Evolutionary conservation across 2,113 vertebrate genomes (phyloP).

Genomic region (Dasyurus viverrinus): DNA sequence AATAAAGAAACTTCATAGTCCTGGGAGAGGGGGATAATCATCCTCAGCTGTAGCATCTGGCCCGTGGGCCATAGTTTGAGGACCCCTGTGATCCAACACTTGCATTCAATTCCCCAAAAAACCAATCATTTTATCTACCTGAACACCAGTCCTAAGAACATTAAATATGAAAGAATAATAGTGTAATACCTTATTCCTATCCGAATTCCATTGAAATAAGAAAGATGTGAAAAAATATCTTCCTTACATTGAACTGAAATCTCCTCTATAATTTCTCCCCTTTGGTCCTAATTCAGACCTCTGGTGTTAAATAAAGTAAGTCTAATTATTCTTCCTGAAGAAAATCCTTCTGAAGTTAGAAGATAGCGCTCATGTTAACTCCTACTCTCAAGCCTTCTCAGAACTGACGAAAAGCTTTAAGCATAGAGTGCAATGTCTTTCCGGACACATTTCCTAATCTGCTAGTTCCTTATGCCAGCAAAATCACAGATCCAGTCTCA

Average conservation of each 20-base stretch:
- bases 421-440: not conserved
- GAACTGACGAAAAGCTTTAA: not conserved
- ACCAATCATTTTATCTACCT: not conserved
- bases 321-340: not conserved
- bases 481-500: not conserved
- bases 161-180: not conserved
- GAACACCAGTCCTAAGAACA: not conserved
- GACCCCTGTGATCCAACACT: no score
- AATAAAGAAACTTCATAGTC: no score
- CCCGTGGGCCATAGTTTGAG: no score
- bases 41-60: no score
- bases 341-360: not conserved
- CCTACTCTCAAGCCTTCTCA: not conserved
- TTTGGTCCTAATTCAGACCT: not conserved
- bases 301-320: not conserved
- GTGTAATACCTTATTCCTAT: not conserved
- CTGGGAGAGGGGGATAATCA: no score
- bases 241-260: not conserved
- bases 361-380: not conserved
- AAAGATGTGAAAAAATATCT: not conserved
- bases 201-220: not conserved
- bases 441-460: not conserved
- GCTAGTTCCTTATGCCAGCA: not conserved
- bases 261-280: not conserved
- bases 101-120: not conserved